Conservation (phyloP, 2,797 vertebrate species). For the Bovichtus variegatus region DNA sequence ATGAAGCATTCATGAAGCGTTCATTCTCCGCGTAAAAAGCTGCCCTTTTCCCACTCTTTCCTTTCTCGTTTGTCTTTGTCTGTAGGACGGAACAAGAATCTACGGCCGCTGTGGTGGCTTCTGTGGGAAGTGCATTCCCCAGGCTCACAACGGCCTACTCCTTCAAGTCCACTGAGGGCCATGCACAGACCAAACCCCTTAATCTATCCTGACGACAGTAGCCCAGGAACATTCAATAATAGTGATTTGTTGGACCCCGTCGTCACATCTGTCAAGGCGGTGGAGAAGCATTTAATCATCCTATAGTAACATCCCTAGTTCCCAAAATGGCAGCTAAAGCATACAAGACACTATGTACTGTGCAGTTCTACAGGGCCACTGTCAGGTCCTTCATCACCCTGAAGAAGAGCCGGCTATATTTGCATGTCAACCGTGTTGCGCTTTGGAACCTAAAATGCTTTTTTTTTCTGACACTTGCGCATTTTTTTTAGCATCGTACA, state of each 20-base stretch:
- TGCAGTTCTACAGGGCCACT: slow-evolving; percentile 33
- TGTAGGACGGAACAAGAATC: slow-evolving; percentile 94
- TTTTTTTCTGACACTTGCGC: slow-evolving; percentile 7
- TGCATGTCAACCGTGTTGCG: slow-evolving; percentile 37
- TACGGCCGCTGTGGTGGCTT: slow-evolving; percentile 97
- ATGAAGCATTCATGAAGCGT: slow-evolving; percentile 55
- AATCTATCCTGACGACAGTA: slow-evolving; percentile 38
- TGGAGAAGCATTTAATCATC: slow-evolving; percentile 44
- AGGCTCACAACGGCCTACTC: slow-evolving; percentile 88
- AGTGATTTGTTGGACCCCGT: slow-evolving; percentile 48
- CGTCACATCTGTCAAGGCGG: slow-evolving; percentile 33
- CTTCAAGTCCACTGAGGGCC: slow-evolving; percentile 88
- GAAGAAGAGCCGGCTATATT: slow-evolving; percentile 46
- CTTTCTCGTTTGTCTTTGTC: slow-evolving; percentile 50
- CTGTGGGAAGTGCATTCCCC: slow-evolving; percentile 97
- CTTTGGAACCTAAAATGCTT: slow-evolving; percentile 43
- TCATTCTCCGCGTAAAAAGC: slow-evolving; percentile 45
- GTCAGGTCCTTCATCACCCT: slow-evolving; percentile 30
- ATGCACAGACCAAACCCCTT: slow-evolving; percentile 53
- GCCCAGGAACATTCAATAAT: slow-evolving; percentile 36
- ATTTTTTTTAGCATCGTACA: slow-evolving; percentile 48
- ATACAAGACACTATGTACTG: slow-evolving; percentile 25
- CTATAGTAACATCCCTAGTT: slow-evolving; percentile 46
- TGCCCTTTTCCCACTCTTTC: slow-evolving; percentile 65
- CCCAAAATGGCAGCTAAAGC: slow-evolving; percentile 76